Evolutionary conservation across 2,797 vertebrate species (phyloP).

Genomic region (Macropus fuliginosus): DNA sequence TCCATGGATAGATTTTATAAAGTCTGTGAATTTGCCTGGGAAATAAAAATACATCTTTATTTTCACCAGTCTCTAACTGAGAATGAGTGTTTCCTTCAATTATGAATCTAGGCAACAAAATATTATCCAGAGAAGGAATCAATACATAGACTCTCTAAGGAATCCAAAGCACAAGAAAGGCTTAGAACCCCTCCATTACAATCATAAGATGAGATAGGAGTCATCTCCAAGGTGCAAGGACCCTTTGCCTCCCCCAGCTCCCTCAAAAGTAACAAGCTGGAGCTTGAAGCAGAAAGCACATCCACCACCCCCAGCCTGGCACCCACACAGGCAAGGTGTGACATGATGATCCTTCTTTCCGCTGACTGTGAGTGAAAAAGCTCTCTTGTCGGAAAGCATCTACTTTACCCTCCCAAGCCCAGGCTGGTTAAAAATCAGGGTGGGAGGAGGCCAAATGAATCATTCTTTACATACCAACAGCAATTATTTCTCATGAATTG

Average conservation of each 20-base stretch:
- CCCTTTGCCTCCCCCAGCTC: background rate
- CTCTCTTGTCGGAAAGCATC: constrained; percentile 23
- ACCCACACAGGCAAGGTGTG: background rate
- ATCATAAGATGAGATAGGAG: background rate
- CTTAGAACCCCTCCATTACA: background rate
- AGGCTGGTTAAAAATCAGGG: constrained; percentile 18
- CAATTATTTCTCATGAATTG: background rate
- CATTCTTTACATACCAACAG: background rate
- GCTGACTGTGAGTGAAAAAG: background rate
- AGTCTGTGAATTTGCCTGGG: background rate
- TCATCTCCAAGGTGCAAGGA: background rate
- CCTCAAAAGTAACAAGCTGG: background rate
- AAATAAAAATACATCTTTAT: background rate
- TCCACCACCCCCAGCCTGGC: background rate
- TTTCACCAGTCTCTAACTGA: background rate
- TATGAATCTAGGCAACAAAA: background rate
- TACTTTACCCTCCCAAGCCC: constrained; percentile 8
- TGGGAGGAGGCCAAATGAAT: background rate
- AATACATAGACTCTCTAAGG: background rate
- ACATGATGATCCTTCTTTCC: background rate
- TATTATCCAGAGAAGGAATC: background rate
- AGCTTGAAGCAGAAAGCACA: background rate
- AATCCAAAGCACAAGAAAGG: background rate
- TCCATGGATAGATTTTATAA: background rate
- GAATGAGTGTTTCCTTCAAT: background rate